A percentile compares a stretch with the other conserved stretches of the same genome.
Evolutionary conservation across 1,140 invertebrate species (phyloP).

Genomic region (Coenobita brevimanus): DNA sequence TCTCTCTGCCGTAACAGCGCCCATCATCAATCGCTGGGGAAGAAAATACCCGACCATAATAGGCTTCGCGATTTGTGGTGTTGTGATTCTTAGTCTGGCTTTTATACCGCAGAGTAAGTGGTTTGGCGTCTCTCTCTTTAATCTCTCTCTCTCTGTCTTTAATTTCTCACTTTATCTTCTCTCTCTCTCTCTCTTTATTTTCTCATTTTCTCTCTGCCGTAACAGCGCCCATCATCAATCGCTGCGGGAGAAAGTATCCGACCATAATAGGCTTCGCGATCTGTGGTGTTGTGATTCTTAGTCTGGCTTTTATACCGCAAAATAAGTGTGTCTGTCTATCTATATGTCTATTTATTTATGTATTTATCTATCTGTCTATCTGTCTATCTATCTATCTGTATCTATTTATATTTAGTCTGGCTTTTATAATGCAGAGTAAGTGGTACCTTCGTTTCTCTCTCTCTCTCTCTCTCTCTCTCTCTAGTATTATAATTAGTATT

Average conservation of each 20-base stretch:
- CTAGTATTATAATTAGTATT: no score
- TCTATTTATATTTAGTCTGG: slow-evolving; percentile 47
- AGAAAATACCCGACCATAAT: slow-evolving; percentile 21
- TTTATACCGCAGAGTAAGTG: slow-evolving; percentile 47
- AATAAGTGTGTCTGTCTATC: no score
- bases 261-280: slow-evolving; percentile 19
- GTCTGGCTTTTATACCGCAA: slow-evolving; percentile 42
- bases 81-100: slow-evolving; percentile 43
- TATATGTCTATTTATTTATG: no score
- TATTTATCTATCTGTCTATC: no score
- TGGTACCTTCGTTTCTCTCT: no score
- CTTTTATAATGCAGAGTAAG: slow-evolving; percentile 42
- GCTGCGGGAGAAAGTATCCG: slow-evolving; percentile 38
- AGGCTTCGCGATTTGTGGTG: slow-evolving; percentile 35
- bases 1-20: slow-evolving; percentile 50
- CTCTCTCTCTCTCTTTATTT: no score
- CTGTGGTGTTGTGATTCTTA: slow-evolving; percentile 47
- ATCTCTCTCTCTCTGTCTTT: no score
- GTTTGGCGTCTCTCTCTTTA: no score
- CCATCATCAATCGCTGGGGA: slow-evolving; percentile 49
- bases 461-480: no score
- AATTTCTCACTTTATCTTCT: no score
- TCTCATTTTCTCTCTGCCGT: no score
- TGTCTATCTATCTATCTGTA: no score
- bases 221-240: slow-evolving; percentile 51